Base-by-base conservation (phyloP, 2,113 vertebrate genomes). In the Tylochromis polylepis region DNA sequence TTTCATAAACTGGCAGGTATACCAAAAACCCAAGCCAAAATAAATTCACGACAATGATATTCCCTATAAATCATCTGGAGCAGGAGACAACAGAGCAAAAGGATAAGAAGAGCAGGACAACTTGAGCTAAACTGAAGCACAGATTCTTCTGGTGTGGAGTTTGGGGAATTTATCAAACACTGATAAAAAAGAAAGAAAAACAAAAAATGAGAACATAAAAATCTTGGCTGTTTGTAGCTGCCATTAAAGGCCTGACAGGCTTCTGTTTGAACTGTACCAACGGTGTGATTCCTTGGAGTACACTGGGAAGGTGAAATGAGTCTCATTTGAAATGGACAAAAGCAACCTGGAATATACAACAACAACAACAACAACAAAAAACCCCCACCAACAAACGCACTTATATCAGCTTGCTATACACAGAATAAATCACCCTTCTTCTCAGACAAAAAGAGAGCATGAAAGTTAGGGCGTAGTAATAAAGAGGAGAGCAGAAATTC, bases 111-210 rank as follows among this genome's bases (percentile, higher is more conserved):
- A 88, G 31, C 41, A 57, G 75, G 60, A 88, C 83, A 75, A 67
- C 88, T 87, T 78, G 65, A 89, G 90, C 81, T 79, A 89, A 90
- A 79, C 87, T 77, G 72, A 91, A 83, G 93, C 95, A 51, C 46
- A 80, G 18, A 51, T 49, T 87, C 36, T 29, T 91, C n/a, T 83
- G n/a, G 24, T 81, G 82, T 34, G 51, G 36, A 96, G 97, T 97
- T 95, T 3, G 89, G 89, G 96, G 94, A 95, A 86, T 97, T 97
- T 96, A 97, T 97, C 96, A 97, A 97, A 97, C 97, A 97, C 96
- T 97, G 95, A 97, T 96, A 96, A 96, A 96, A 75, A 29, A 75
- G 16, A 8, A 49, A 18, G 5, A 49, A 29, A 49, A 11, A 29
- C 5, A 18, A 27, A 72, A 46, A 46, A 46, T 18, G 49, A 49